These are phyloP conservation scores for Amphimedon queenslandica DNA, from an alignment of 37 sponge, comb jelly and placozoan genomes.

Conservation along the genomic window DNA sequence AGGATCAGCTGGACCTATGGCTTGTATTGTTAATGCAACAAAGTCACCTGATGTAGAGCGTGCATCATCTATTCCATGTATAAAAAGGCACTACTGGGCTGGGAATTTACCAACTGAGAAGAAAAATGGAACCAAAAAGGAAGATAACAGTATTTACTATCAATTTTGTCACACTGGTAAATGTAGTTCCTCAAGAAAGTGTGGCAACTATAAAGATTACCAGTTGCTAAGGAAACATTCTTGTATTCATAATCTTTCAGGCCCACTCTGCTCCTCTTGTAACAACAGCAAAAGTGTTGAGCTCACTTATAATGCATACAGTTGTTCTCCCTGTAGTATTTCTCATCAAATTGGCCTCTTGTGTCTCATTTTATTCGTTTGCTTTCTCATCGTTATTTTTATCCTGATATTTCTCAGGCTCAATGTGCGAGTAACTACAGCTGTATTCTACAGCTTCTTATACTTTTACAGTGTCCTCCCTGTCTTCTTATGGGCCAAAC, in stretches of 20 bases:
- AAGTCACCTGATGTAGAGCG: neutral
- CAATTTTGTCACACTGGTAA: neutral
- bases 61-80: too few species aligned
- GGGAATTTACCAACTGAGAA: neutral
- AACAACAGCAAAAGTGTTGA: neutral
- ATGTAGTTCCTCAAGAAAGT: neutral
- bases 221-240: neutral
- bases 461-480: constrained; percentile 8
- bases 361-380: neutral
- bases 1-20: neutral
- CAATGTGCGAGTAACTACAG: neutral
- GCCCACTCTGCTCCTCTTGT: neutral
- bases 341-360: neutral
- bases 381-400: neutral
- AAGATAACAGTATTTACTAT: too few species aligned
- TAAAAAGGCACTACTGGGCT: neutral
- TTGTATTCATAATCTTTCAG: constrained; percentile 1
- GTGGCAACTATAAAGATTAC: neutral
- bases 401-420: neutral
- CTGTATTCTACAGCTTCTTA: neutral
- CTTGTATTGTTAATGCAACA: neutral
- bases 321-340: neutral
- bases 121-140: too few species aligned
- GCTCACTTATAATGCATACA: neutral
- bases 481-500: neutral